A percentile compares a stretch with the other conserved stretches of the same genome.
These are phyloP conservation scores for Drosophila bifasciata DNA, from an alignment of 1,140 invertebrate genomes.

Conservation along the genomic window DNA sequence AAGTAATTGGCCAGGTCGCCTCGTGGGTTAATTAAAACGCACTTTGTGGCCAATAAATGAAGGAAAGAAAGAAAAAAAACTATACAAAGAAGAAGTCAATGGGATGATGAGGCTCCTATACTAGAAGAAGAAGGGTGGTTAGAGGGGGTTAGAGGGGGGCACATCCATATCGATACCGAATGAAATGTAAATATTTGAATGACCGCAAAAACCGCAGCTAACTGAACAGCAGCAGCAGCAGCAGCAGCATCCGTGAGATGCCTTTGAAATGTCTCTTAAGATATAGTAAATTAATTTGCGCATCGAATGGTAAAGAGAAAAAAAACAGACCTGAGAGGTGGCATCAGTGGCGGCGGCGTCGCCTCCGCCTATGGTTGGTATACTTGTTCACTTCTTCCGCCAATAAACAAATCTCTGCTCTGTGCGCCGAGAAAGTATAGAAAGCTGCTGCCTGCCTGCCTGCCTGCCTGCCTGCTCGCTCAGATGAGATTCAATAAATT, in stretches of 20 bases:
- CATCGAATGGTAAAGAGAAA: neutral
- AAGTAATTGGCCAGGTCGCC: constrained; percentile 62
- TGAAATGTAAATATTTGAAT: constrained; percentile 71
- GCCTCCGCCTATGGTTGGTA: neutral
- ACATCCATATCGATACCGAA: constrained; percentile 46
- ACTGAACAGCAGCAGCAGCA: neutral
- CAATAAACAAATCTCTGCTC: constrained; percentile 61
- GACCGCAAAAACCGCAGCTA: constrained; percentile 71
- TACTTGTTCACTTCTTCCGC: constrained; percentile 76
- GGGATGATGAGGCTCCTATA: neutral
- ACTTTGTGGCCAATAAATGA: constrained; percentile 42
- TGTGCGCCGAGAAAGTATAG: constrained; percentile 59
- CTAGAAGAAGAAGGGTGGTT: neutral
- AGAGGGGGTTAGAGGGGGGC: neutral
- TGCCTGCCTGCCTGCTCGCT: constrained; percentile 30
- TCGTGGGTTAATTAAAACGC: constrained; percentile 67
- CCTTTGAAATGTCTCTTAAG: constrained; percentile 72
- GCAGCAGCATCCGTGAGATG: constrained; percentile 69
- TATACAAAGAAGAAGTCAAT: constrained; percentile 7
- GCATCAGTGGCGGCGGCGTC: constrained; percentile 2
- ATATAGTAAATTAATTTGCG: constrained; percentile 48
- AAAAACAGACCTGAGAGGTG: constrained; percentile 34
- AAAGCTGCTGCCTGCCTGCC: constrained; percentile 58
- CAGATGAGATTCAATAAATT: constrained; percentile 79
- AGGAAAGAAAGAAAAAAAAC: constrained; percentile 8